Evolutionary conservation across 2,797 vertebrate species (phyloP).

Genomic region (Eulemur coronatus): DNA sequence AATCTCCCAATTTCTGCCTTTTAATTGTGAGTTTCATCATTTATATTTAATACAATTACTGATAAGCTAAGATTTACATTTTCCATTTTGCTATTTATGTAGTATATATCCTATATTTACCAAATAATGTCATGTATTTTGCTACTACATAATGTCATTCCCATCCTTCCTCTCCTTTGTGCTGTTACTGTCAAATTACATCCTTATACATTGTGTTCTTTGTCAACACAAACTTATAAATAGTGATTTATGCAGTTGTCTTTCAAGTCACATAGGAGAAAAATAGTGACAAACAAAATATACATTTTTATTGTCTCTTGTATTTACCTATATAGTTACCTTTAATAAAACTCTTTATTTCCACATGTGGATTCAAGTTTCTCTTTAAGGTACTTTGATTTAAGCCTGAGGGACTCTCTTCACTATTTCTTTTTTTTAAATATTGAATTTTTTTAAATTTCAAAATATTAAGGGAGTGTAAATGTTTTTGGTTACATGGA

Average conservation of each 20-base stretch:
- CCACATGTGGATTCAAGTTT: neutral
- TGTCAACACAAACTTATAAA: neutral
- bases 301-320: neutral
- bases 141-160: neutral
- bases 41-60: neutral
- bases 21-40: neutral
- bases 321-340: neutral
- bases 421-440: neutral
- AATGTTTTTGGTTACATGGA: too few relatives aligned
- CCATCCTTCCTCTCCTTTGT: neutral
- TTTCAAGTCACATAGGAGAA: neutral
- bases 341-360: neutral
- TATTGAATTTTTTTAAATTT: neutral
- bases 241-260: neutral
- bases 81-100: neutral
- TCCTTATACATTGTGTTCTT: neutral
- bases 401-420: neutral
- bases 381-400: neutral
- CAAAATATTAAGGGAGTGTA: too few relatives aligned
- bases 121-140: neutral
- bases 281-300: neutral
- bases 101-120: neutral
- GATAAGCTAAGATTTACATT: neutral
- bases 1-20: neutral
- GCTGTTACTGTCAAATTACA: neutral